Percentiles rank a stretch among this genome's conserved stretches.
phyloP scores from a whole-genome alignment of 2,888 invertebrate genomes.

The Caenorhabditis doughertyi region DNA sequence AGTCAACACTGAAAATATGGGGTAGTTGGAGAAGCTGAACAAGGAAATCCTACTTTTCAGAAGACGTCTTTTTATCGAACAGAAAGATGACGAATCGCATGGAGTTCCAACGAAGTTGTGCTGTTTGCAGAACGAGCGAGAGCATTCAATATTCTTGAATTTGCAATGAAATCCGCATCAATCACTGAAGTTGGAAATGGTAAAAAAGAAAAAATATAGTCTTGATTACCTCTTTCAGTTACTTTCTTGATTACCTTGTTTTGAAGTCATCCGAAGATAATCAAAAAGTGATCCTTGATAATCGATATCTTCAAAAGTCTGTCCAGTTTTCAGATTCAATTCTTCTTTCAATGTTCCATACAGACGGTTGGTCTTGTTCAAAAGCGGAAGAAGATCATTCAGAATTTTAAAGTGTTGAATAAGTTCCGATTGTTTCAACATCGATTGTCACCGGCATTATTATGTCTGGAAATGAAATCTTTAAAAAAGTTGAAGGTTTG shows the following conservation, averaged over 20 bases:
- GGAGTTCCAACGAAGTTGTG: neutral
- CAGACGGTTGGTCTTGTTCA: neutral
- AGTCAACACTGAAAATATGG: neutral
- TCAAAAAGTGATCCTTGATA: neutral
- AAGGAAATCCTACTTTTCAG: too few relatives aligned
- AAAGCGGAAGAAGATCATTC: neutral
- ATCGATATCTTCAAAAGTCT: neutral
- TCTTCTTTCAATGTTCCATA: slow-evolving; percentile 4
- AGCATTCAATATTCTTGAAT: slow-evolving; percentile 5
- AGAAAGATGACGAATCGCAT: slow-evolving; percentile 22
- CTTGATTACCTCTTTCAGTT: neutral
- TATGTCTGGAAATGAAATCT: neutral
- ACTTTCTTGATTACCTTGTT: neutral
- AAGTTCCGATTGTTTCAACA: slow-evolving; percentile 7
- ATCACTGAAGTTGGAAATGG: neutral
- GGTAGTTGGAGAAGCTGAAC: too few relatives aligned
- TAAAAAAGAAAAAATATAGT: too few relatives aligned
- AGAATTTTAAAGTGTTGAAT: neutral
- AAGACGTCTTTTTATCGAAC: neutral
- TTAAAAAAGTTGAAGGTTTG: too few relatives aligned
- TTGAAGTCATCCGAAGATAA: neutral
- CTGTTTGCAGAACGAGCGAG: slow-evolving; percentile 5
- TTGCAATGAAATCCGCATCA: slow-evolving; percentile 8
- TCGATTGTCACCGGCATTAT: neutral
- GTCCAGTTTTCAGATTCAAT: neutral